Conservation (phyloP, 2,888 invertebrate genomes). For the Chydorus sphaericus region DNA sequence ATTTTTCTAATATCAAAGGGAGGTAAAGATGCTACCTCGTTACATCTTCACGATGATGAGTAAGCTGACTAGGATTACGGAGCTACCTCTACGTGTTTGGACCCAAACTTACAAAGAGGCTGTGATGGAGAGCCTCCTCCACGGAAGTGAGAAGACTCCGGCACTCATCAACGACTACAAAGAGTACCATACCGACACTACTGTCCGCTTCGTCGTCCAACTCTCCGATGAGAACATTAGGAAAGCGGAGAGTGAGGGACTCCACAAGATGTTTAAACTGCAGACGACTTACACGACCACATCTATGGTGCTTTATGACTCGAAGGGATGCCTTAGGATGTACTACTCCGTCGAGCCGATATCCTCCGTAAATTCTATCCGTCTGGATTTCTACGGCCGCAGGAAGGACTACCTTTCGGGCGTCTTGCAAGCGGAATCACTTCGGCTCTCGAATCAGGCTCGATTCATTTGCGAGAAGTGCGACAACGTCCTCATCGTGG, state of each 20-base stretch:
- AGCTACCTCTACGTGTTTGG: slow-evolving; percentile 86
- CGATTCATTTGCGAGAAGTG: slow-evolving; percentile 92
- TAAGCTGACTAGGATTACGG: slow-evolving; percentile 71
- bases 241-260: slow-evolving; percentile 69
- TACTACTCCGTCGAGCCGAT: slow-evolving; percentile 67
- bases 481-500: slow-evolving; percentile 65
- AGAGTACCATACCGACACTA: slow-evolving; percentile 92
- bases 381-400: slow-evolving; percentile 63
- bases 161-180: slow-evolving; percentile 42
- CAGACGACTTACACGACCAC: slow-evolving; percentile 58
- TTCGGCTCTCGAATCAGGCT: slow-evolving; percentile 78
- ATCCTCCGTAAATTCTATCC: slow-evolving; percentile 62
- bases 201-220: slow-evolving; percentile 76
- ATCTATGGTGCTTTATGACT: slow-evolving; percentile 70
- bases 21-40: slow-evolving; percentile 93
- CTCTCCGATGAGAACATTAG: slow-evolving; percentile 56
- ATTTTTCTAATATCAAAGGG: slow-evolving; percentile 37
- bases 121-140: slow-evolving; percentile 71
- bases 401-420: slow-evolving; percentile 84
- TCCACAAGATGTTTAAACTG: slow-evolving; percentile 89
- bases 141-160: slow-evolving; percentile 50
- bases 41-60: slow-evolving; percentile 86
- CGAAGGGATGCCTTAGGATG: slow-evolving; percentile 44
- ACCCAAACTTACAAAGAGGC: slow-evolving; percentile 92
- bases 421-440: slow-evolving; percentile 74